Base-by-base conservation (phyloP, 2,113 vertebrate species). In the Clupea harengus region DNA sequence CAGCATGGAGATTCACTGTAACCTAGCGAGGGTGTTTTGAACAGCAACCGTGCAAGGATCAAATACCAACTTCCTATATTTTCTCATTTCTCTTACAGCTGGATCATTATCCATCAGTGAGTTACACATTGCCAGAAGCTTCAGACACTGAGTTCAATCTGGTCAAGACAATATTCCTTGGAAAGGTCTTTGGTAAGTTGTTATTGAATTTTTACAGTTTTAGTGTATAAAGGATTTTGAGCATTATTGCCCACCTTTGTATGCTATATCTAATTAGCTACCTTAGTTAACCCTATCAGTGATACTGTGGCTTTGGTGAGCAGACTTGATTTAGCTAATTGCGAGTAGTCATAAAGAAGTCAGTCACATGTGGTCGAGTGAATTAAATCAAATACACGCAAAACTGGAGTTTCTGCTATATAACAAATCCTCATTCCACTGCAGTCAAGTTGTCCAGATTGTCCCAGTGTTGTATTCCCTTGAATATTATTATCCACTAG, bases 111-210 rank as follows among this genome's bases (percentile, higher is more conserved):
- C 96, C 98, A 49, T 93, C 96, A 9, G 91, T 92, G 54, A 96
- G 88, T 85, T 96, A 98, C 93, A 93, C 85, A 6, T 94, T 99
- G 67, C 97, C 98, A 1, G 91, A 94, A 15, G 85, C 95, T 0
- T 97, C 97, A 0, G 97, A 98, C 92, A 94, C 89, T 0, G 90
- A 96, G 57, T 98, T 99, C 96, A 98, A 97, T 85, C 92, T 96
- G 72, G 94, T 98, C 89, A 99, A 99, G 93, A 96, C 97, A 0
- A 96, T 99, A 54, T 99, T 99, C 89, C 96, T 99, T 0, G 98
- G 98, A 87, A 99, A 96, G 92, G 97, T 99, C 6, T 97, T 97
- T 90, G 98, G 98, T 99, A 93, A 97, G 97, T 44, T 45, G 45
- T 60, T 60, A 60, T 22, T 22, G 54, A 22, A 20, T 60, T 57